phyloP scores from a whole-genome alignment of 2,797 vertebrate species.

The Perodicticus potto region DNA sequence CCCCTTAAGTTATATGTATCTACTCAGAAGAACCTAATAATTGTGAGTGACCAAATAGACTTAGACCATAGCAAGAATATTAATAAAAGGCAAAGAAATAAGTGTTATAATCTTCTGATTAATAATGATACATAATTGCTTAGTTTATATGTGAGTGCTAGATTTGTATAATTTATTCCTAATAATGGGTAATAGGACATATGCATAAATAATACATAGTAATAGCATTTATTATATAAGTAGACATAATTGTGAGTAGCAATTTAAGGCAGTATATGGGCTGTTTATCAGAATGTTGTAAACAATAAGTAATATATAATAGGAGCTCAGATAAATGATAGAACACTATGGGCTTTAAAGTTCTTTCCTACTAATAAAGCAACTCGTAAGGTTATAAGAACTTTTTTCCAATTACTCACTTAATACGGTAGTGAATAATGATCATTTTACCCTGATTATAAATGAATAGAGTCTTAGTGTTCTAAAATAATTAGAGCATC shows the following conservation, averaged over 20 bases:
- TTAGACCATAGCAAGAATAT: not conserved
- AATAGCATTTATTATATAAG: not conserved
- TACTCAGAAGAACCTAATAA: not conserved
- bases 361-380: slow-evolving; percentile 28
- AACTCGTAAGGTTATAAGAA: not conserved
- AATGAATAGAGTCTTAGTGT: not conserved
- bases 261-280: not conserved
- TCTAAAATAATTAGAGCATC: not conserved
- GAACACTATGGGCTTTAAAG: slow-evolving; percentile 10
- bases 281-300: not conserved
- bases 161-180: slow-evolving; percentile 7
- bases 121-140: not conserved
- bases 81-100: not conserved
- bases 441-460: not conserved
- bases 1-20: not conserved
- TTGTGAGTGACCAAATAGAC: not conserved
- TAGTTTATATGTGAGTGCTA: not conserved
- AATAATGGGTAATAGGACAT: not conserved
- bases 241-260: not conserved
- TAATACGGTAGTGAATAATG: not conserved
- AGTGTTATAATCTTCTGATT: slow-evolving; percentile 25
- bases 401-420: not conserved
- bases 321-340: not conserved
- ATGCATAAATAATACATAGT: not conserved
- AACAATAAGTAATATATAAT: not conserved